Percentiles rank a stretch among this genome's conserved stretches.
Conservation (phyloP, 2,113 vertebrate genomes). For the Poeciliopsis occidentalis region DNA sequence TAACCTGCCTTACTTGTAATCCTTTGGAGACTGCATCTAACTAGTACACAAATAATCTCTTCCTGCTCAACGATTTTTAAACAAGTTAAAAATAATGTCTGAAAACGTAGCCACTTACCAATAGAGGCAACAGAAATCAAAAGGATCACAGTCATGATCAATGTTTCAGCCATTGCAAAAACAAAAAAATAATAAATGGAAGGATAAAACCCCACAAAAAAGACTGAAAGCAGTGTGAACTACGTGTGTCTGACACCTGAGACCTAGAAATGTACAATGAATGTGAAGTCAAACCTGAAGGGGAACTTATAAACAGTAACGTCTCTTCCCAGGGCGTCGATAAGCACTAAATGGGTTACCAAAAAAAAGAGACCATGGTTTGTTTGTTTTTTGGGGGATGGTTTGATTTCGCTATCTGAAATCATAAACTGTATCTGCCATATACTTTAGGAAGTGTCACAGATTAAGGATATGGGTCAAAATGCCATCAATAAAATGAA, state of each 20-base stretch:
- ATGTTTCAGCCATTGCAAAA: slow-evolving; percentile 33
- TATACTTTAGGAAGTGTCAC: not conserved
- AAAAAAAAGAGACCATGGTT: not conserved
- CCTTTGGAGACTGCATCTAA: no score
- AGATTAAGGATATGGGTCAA: not conserved
- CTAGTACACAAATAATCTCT: no score
- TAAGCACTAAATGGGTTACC: not conserved
- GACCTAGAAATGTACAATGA: not conserved
- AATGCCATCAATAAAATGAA: not conserved
- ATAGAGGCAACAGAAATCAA: slow-evolving; percentile 16
- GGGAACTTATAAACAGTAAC: slow-evolving; percentile 49
- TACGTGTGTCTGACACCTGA: not conserved
- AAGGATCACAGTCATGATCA: slow-evolving; percentile 12
- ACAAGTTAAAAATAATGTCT: not conserved
- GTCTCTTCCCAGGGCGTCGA: slow-evolving; percentile 47
- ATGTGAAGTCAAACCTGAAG: not conserved
- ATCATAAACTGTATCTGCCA: not conserved
- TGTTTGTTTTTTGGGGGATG: not conserved
- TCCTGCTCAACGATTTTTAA: no score
- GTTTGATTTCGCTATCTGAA: not conserved
- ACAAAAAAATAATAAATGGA: not conserved
- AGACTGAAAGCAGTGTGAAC: not conserved
- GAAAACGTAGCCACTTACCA: slow-evolving; percentile 43
- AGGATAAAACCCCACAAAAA: not conserved
- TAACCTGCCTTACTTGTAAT: no score